Base-by-base conservation (phyloP, 2,888 invertebrate species). In the Drosophila yooni region DNA sequence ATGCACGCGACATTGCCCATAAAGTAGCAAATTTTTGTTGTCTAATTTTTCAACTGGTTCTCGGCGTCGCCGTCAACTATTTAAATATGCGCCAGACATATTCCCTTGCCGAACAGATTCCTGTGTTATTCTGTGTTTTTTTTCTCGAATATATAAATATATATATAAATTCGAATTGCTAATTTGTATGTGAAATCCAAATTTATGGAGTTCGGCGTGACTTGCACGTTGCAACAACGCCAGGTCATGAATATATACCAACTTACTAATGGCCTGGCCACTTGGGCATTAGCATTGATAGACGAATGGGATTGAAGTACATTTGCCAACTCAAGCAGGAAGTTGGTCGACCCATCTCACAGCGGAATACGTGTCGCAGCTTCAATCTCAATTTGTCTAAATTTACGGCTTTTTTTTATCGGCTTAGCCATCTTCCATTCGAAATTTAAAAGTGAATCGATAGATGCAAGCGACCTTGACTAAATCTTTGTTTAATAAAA, bases 11-110 rank as follows among this genome's bases (percentile, higher is more conserved):
- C 89, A 84, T 74, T 46, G 72, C 57, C 77, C 79, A 75, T 75
- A 82, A 82, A 79, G 52, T 67, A 80, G 71, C 68, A 73, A 69
- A 68, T 64, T 54, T 58, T 51, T 74, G 61, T 61, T 78, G 83
- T 71, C 80, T 76, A 88, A 85, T 88, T 80, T 76, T 74, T 77
- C 72, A 88, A 82, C 84, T 83, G 77, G 84, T 89, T 89, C 69
- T 64, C n/a, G 57, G n/a, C 60, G 33, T 15, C 11, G 36, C 27
- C 43, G 57, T 29, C 52, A 48, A 34, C 52, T 65, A 64, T 79
- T 72, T 83, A 74, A 80, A 84, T 87, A 83, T 89, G 69, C 84
- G 65, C 48, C 73, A 76, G 70, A 79, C 84, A 75, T 57, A 69
- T 81, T 80, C 64, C 58, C 52, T 48, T 2, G 50, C 48, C 15